These are phyloP conservation scores for Sorex fumeus DNA, from an alignment of 2,113 vertebrate genomes.

Conservation along the genomic window DNA sequence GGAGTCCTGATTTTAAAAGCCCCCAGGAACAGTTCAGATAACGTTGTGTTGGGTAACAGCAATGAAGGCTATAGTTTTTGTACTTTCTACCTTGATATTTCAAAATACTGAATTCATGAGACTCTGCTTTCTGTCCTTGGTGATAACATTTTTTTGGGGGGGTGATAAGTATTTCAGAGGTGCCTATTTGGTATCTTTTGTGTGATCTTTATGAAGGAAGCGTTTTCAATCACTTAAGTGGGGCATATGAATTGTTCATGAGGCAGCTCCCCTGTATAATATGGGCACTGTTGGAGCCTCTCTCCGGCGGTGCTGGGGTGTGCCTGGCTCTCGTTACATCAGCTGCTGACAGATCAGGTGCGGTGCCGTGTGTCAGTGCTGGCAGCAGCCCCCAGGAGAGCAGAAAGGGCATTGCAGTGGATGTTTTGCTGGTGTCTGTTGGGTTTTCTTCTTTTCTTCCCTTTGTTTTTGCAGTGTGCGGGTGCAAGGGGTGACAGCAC, in stretches of 20 bases:
- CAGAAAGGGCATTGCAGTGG: too few relatives aligned
- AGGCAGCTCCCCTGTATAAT: constrained; percentile 42
- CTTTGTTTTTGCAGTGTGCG: too few relatives aligned
- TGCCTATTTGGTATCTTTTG: constrained; percentile 33
- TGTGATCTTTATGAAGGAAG: constrained; percentile 44
- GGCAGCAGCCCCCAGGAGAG: too few relatives aligned
- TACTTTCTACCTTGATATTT: constrained; percentile 61
- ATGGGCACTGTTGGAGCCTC: constrained; percentile 1
- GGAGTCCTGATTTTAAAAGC: not conserved
- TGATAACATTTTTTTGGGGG: not conserved
- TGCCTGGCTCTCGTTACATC: constrained; percentile 31
- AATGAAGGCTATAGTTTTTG: constrained; percentile 7
- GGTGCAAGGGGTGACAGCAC: too few relatives aligned
- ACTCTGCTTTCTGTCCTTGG: not conserved
- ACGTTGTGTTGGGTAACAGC: not conserved
- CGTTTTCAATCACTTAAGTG: constrained; percentile 70
- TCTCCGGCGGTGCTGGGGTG: not conserved
- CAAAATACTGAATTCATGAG: not conserved
- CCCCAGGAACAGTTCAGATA: constrained; percentile 3
- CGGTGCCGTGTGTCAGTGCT: not conserved
- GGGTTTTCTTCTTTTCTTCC: too few relatives aligned
- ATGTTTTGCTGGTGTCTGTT: too few relatives aligned
- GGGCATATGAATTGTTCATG: constrained; percentile 72
- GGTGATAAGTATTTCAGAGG: not conserved
- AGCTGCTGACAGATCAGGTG: constrained; percentile 50